These are phyloP conservation scores for Styela clava DNA, from an alignment of 23 tunicate species.

Conservation along the genomic window DNA sequence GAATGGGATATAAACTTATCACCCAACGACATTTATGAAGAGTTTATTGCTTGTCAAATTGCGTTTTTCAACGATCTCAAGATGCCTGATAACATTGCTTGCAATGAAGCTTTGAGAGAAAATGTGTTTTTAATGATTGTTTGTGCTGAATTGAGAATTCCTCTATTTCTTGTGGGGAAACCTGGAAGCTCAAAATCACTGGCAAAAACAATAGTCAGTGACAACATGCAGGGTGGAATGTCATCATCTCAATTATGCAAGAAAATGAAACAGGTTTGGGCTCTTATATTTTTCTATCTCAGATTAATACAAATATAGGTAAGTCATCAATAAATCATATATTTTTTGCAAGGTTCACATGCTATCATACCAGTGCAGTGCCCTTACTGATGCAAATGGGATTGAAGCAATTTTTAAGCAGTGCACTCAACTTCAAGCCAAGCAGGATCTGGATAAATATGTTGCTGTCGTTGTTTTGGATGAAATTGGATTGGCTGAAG, in stretches of 20 bases:
- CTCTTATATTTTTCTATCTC: too few species aligned
- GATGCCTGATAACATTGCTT: conserved; percentile 52
- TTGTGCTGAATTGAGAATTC: conserved; percentile 64
- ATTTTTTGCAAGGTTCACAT: conserved; percentile 50
- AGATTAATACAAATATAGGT: too few species aligned
- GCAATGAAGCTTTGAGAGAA: conserved; percentile 68
- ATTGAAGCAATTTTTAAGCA: conserved; percentile 49
- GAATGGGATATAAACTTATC: not conserved
- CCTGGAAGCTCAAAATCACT: conserved; percentile 82
- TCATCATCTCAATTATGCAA: conserved; percentile 41
- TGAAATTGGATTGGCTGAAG: conserved; percentile 70
- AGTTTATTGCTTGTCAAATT: conserved; percentile 50
- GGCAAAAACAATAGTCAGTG: conserved; percentile 67
- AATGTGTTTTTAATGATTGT: conserved; percentile 63
- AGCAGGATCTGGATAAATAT: conserved; percentile 28
- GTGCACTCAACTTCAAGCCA: conserved; percentile 59
- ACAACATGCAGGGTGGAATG: conserved; percentile 57
- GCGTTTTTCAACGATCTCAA: conserved; percentile 36
- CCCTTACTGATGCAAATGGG: conserved; percentile 62
- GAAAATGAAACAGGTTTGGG: conserved; percentile 40
- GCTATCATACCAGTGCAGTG: conserved; percentile 53
- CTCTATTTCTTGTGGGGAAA: conserved; percentile 62
- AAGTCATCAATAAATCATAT: too few species aligned
- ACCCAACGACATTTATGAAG: conserved; percentile 14
- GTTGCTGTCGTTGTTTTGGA: conserved; percentile 63